Base-by-base conservation (phyloP, 1,140 invertebrate genomes). In the Cydia splendana region DNA sequence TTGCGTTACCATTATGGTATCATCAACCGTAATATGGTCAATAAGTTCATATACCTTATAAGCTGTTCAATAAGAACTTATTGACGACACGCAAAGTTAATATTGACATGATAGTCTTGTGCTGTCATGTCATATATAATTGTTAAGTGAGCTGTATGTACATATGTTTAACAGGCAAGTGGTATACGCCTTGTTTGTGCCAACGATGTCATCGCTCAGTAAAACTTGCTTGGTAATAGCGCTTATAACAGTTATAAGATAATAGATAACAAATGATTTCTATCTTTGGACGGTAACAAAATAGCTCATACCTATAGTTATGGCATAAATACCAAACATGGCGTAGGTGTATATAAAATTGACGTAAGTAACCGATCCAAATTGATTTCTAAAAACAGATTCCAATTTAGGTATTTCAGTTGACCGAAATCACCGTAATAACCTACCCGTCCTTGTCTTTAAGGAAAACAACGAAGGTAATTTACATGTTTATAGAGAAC, bases 401-500 rank as follows among this genome's bases (percentile, higher is more conserved):
- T 71, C 67, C 67, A 67, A 9, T 38, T 45, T 42, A 42, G 34
- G 30, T 71, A 10, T 10, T 38, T 42, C 34, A 20, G 34, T 38
- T 42, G 67, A 71, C 34, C 38, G 67, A 71, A 71, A 45, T 71
- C 67, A 6, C 67, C 38, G n/a, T 18, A 71, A 71, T 71, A 71
- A 42, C 67, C 67, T 69, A 20, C 24, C 13, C 28, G 65, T 69
- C 30, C 65, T 71, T 38, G 15, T 4, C 10, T 71, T 38, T 45
- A n/a, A 69, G 65, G 65, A 69, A 69, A 69, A 69, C 34, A 71
- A 71, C 45, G 67, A 71, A 15, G 67, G 9, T 6, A 71, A 71
- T 71, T 71, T 71, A 71, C 34, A 42, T 71, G n/a, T 38, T 42
- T 38, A 71, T 71, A 38, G n/a, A 13, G 0, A 38, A 69, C 7